Evolutionary conservation across 2,113 vertebrate species (phyloP).

Genomic region (Barbus barbus): DNA sequence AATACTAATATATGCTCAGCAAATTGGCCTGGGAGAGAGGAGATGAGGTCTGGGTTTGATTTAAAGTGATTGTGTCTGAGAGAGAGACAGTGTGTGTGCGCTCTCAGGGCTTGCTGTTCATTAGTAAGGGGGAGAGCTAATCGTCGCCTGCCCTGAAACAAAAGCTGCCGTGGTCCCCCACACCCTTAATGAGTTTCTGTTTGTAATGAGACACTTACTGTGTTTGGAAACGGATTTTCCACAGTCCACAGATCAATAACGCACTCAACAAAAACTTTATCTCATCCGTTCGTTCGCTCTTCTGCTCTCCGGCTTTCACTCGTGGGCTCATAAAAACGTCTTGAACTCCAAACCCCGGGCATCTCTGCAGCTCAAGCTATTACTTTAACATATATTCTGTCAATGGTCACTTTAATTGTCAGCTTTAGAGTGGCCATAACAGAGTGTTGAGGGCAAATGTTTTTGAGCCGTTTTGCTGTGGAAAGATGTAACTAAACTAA

Average conservation of each 20-base stretch:
- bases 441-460: neutral
- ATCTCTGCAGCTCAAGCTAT: neutral
- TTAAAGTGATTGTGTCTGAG: slow-evolving; percentile 47
- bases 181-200: slow-evolving; percentile 63
- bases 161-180: slow-evolving; percentile 43
- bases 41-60: slow-evolving; percentile 24
- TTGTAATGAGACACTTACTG: slow-evolving; percentile 41
- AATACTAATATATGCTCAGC: slow-evolving; percentile 60
- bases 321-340: slow-evolving; percentile 17
- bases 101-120: slow-evolving; percentile 57
- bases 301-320: no score
- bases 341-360: neutral
- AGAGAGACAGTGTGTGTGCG: neutral
- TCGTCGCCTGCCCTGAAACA: slow-evolving; percentile 65
- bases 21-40: slow-evolving; percentile 37
- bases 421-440: neutral
- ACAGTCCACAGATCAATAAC: slow-evolving; percentile 43
- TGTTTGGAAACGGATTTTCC: slow-evolving; percentile 33
- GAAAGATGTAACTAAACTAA: neutral
- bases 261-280: slow-evolving; percentile 17
- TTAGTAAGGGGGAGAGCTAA: slow-evolving; percentile 69
- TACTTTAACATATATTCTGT: no score
- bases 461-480: neutral
- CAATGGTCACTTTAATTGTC: slow-evolving; percentile 28
- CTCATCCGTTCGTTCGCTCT: slow-evolving; percentile 56